A percentile compares a stretch with the other conserved stretches of the same genome.
phyloP scores from a whole-genome alignment of 30 jellyfish, hydroid and myxozoan species.

The Turritopsis rubra region DNA sequence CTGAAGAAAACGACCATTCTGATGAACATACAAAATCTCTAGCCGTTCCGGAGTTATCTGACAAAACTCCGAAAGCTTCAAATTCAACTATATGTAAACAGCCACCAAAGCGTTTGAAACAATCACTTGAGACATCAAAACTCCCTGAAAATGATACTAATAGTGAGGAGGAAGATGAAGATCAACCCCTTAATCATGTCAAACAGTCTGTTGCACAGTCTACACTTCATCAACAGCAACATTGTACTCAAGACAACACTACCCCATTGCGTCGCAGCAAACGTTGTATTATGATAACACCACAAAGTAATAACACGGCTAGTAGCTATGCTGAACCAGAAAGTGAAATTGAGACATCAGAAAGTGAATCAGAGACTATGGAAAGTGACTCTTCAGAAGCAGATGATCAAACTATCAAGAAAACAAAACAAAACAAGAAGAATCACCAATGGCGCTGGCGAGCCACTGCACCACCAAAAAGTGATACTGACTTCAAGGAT shows the following conservation, averaged over 20 bases:
- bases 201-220: too few relatives aligned
- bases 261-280: conserved; percentile 9
- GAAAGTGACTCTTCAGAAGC: conserved; percentile 16
- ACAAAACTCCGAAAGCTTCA: too few relatives aligned
- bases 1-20: background rate
- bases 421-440: background rate
- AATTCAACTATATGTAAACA: too few relatives aligned
- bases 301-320: background rate
- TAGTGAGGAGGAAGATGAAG: background rate
- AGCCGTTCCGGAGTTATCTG: too few relatives aligned
- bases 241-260: too few relatives aligned
- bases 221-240: too few relatives aligned
- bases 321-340: too few relatives aligned
- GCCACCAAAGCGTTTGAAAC: too few relatives aligned
- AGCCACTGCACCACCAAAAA: conserved; percentile 12
- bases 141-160: background rate
- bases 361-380: background rate
- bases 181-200: background rate
- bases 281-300: background rate
- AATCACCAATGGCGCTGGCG: conserved; percentile 13
- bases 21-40: background rate
- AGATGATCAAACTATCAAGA: too few relatives aligned
- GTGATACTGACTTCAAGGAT: background rate
- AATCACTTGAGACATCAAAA: background rate
- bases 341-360: background rate